Evolutionary conservation across 2,888 invertebrate species (phyloP).

Genomic region (Catocala fraxini): DNA sequence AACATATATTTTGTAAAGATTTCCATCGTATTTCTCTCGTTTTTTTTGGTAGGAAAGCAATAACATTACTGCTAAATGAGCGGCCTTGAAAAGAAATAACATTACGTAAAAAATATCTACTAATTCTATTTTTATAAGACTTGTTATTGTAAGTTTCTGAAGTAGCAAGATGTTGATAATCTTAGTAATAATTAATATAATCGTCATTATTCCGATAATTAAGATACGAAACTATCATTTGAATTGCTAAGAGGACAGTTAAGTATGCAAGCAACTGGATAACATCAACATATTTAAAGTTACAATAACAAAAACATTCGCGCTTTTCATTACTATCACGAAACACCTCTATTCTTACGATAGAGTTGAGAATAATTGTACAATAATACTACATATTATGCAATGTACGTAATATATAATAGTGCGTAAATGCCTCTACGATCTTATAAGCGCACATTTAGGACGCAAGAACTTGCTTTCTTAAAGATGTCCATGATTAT

Average conservation of each 20-base stretch:
- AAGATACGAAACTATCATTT: constrained; percentile 38
- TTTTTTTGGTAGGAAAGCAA: too few relatives aligned
- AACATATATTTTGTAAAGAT: neutral
- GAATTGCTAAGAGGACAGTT: constrained; percentile 60
- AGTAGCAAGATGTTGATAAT: neutral
- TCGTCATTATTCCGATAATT: constrained; percentile 20
- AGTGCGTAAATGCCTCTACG: too few relatives aligned
- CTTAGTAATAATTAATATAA: constrained; percentile 1
- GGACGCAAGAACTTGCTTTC: too few relatives aligned
- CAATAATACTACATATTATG: neutral
- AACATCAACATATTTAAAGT: constrained; percentile 45
- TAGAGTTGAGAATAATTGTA: constrained; percentile 28
- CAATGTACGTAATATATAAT: too few relatives aligned
- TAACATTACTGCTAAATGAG: too few relatives aligned
- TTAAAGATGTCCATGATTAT: too few relatives aligned
- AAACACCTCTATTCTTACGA: constrained; percentile 20
- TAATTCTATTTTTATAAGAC: too few relatives aligned
- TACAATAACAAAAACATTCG: constrained; percentile 39
- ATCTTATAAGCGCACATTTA: too few relatives aligned
- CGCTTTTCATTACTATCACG: constrained; percentile 18
- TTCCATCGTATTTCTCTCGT: too few relatives aligned
- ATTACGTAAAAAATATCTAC: too few relatives aligned
- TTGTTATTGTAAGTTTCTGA: too few relatives aligned
- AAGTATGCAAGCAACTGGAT: constrained; percentile 52
- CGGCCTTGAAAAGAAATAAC: too few relatives aligned